Conservation (phyloP, 2,113 vertebrate species). For the Rhagologus leucostigma region DNA sequence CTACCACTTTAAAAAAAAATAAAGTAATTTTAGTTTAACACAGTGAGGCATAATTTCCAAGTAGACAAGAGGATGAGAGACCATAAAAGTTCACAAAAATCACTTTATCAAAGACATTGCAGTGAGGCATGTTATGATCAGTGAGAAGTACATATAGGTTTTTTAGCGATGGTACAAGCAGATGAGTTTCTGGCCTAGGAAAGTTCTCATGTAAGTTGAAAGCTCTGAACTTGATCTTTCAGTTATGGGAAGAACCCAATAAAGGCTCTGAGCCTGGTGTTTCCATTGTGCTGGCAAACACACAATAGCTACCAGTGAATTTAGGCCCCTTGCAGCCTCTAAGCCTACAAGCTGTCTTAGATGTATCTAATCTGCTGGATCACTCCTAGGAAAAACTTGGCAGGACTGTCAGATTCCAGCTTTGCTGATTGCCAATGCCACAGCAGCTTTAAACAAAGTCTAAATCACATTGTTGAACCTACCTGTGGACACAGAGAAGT, state of each 20-base stretch:
- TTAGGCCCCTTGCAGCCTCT: background rate
- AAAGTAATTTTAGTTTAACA: background rate
- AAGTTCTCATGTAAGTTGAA: background rate
- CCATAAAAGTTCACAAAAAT: background rate
- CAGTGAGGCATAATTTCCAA: background rate
- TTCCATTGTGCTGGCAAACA: background rate
- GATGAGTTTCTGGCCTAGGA: background rate
- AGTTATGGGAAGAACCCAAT: background rate
- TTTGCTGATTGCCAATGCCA: background rate
- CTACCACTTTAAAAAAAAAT: background rate
- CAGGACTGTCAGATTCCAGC: background rate
- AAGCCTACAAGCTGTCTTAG: background rate
- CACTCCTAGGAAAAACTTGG: background rate
- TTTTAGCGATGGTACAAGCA: background rate
- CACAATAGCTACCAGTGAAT: background rate
- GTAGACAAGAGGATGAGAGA: background rate
- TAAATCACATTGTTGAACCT: background rate
- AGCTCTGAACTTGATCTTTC: background rate
- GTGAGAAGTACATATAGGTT: background rate
- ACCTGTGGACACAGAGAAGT: background rate
- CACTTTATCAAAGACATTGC: background rate
- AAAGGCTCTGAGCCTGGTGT: background rate
- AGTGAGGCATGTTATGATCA: background rate
- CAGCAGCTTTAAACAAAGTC: background rate
- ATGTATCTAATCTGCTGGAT: background rate